A percentile compares a stretch with the other conserved stretches of the same genome.
These are phyloP conservation scores for Eucera pruinosa DNA, from an alignment of 2,888 invertebrate genomes.

Conservation along the genomic window DNA sequence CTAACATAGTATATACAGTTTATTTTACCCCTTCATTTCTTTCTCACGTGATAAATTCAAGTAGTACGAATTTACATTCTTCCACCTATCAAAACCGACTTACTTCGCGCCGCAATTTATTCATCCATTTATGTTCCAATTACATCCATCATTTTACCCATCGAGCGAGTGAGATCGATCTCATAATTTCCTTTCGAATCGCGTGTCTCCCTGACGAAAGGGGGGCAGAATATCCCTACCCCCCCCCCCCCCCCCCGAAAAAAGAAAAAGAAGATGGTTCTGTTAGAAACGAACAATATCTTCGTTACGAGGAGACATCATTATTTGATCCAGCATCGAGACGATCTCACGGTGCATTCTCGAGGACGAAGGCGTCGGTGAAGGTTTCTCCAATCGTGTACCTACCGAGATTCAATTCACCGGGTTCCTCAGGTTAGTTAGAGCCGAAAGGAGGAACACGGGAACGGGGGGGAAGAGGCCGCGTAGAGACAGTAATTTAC, in stretches of 20 bases:
- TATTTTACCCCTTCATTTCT: not conserved
- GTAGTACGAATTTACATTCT: not conserved
- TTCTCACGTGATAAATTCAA: not conserved
- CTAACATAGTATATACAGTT: too few species aligned
- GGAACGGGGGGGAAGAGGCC: slow-evolving; percentile 31
- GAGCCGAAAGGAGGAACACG: slow-evolving; percentile 15
- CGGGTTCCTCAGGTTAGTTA: slow-evolving; percentile 64
- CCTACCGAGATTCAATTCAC: slow-evolving; percentile 59
- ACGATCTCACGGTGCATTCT: slow-evolving; percentile 52
- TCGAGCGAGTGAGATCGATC: not conserved
- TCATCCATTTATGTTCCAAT: not conserved
- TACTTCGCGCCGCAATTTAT: not conserved
- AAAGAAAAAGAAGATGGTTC: slow-evolving; percentile 4
- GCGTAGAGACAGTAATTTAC: slow-evolving; percentile 80
- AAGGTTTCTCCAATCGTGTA: slow-evolving; percentile 58
- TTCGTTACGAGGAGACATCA: slow-evolving; percentile 56
- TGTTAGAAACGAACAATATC: slow-evolving; percentile 51
- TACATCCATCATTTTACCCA: not conserved
- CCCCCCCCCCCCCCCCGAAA: too few species aligned
- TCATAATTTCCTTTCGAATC: slow-evolving; percentile 14
- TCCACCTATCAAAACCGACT: not conserved
- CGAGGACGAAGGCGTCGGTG: slow-evolving; percentile 36
- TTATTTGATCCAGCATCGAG: slow-evolving; percentile 63
- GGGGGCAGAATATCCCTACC: too few species aligned
- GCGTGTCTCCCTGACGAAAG: not conserved